Evolutionary conservation across 2,113 vertebrate species (phyloP), one percentile per base, ranked within the genome.

Genomic region (Brienomyrus brachyistius): DNA sequence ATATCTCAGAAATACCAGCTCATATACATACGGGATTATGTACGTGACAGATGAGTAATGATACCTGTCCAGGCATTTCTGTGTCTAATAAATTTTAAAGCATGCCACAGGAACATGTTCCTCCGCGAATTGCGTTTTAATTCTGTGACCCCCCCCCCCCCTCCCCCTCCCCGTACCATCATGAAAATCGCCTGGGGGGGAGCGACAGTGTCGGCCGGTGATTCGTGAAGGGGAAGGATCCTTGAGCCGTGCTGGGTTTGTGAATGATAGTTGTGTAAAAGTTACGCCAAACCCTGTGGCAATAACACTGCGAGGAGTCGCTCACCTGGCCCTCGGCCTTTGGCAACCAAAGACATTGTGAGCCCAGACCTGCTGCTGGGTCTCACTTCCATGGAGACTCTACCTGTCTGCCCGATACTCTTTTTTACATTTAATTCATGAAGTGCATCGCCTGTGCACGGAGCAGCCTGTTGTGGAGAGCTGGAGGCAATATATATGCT

Each of bases 11-110:
- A 35, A 88, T 62, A 59, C 40, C 31, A n/a, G 52, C 51, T 35
- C 27, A 88, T 88, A 62, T 88, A 86, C 50, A 88, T 59, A 56
- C 27, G 51, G 54, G 86, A 23, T 88, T 88, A 88, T 54, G 19
- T 19, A 19, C 7, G 2, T 88, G 54, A 27, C 54, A 59, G 27
- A 88, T 88, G 86, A 88, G n/a, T 88, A 88, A 88, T 88, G 86
- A 54, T 59, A 31, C 51, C 27, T 35, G 35, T 56, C 54, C 86
- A 59, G 31, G 62, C n/a, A 19, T n/a, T 88, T 88, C 27, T 59
- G 54, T 43, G 52, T 88, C 51, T 62, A 59, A 62, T 88, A 88
- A 88, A 88, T 88, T 88, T 62, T 59, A 59, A 70, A 56, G 10
- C 54, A 43, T 54, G 35, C 86, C 51, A 40, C 54, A 21, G 2